Evolutionary conservation across 2,888 invertebrate genomes (phyloP), one percentile per base, ranked within the genome.

Genomic region (Ctena decussata): DNA sequence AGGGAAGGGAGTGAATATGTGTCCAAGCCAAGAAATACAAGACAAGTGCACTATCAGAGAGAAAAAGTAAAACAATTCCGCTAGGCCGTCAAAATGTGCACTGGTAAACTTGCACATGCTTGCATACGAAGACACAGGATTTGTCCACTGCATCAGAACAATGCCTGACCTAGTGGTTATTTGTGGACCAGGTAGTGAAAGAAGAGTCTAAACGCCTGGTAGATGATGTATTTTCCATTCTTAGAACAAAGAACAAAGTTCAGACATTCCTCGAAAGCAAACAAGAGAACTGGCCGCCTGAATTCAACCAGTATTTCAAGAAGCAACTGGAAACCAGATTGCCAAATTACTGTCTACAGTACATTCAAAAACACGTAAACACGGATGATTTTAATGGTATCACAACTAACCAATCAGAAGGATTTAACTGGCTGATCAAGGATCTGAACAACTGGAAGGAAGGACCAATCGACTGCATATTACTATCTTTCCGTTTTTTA

Each of bases 401-500:
- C 0, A 75, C 75, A 57, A 53, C 57, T 12, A 49, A 53, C 37
- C 75, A 75, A 2, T 32, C 32, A 5, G 57, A 75, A 15, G 49
- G 75, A 21, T 53, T 57, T 24, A 75, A 75, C 57, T 75, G 30
- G 32, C 35, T 75, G 18, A 8, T 75, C 5, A 75, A 75, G 57
- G 75, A 53, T 21, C 35, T 75, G 0, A 30, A 75, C 0, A 75
- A 37, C 57, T 75, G 75, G 53, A 75, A 75, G 27, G 75, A 53
- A 57, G 75, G 30, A 6, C 75, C 75, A 1, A 32, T 75, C 6
- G 75, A 75, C 35, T 60, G 11, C 6, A 5, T 60, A 12, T 60
- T 60, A 21, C 5, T 60, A 18, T 60, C 60, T 30, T 18, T 60
- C 30, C 5, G 18, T 6, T 18, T 60, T 11, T 12, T 60, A 24